Evolutionary conservation across 92 coral and sea anemone species (phyloP).

Genomic region (Bergia puertoricense): DNA sequence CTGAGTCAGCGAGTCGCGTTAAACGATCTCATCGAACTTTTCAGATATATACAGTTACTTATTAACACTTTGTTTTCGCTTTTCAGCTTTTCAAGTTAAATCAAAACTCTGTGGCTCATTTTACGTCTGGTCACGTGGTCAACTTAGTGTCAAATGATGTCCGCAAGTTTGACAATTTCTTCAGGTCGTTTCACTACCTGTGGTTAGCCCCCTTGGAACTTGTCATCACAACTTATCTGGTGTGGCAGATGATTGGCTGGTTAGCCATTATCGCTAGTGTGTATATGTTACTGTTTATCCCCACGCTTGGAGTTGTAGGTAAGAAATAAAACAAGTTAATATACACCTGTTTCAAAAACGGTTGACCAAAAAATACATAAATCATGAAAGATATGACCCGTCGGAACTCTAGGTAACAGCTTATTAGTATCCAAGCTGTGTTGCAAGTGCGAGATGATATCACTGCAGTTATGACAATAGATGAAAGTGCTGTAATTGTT

Average conservation of each 20-base stretch:
- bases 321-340: neutral
- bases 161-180: constrained; percentile 43
- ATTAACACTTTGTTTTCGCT: neutral
- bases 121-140: constrained; percentile 36
- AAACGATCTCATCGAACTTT: neutral
- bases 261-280: constrained; percentile 27
- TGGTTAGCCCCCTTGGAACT: constrained; percentile 46
- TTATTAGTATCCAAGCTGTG: too few species aligned
- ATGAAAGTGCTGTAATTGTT: too few species aligned
- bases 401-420: too few species aligned
- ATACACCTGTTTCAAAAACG: too few species aligned
- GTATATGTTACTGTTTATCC: constrained; percentile 36
- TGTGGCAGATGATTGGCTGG: constrained; percentile 44
- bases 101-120: constrained; percentile 27
- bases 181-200: constrained; percentile 40
- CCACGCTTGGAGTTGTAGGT: constrained; percentile 35
- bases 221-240: constrained; percentile 30
- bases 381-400: too few species aligned
- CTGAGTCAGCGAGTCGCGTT: neutral
- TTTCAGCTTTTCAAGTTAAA: constrained; percentile 14
- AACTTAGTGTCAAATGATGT: constrained; percentile 34
- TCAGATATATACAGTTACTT: neutral
- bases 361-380: too few species aligned
- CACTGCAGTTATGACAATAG: too few species aligned
- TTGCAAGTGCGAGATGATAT: too few species aligned